These are phyloP conservation scores for Drosophila yooni DNA, from an alignment of 2,888 invertebrate genomes.

Conservation along the genomic window DNA sequence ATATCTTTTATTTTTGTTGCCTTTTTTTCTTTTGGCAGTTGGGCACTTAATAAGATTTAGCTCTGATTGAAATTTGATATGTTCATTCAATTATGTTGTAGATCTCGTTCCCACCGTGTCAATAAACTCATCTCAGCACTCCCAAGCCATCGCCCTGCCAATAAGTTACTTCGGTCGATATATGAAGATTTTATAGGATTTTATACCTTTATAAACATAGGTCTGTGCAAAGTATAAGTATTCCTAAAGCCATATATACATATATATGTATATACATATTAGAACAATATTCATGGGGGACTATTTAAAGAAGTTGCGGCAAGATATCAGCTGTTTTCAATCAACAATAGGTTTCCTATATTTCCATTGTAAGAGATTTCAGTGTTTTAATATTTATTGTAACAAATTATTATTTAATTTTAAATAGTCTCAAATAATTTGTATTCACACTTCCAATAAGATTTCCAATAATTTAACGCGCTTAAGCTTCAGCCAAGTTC, in stretches of 20 bases:
- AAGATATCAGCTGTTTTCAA: not conserved
- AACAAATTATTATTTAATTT: not conserved
- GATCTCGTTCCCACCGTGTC: slow-evolving; percentile 52
- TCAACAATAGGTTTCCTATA: not conserved
- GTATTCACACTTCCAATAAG: accelerated
- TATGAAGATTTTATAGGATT: slow-evolving; percentile 6
- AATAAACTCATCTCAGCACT: slow-evolving; percentile 57
- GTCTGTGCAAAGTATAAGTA: not conserved
- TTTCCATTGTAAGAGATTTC: not conserved
- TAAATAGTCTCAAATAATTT: not conserved
- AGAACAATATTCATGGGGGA: not conserved
- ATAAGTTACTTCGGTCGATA: slow-evolving; percentile 27
- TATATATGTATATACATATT: not conserved
- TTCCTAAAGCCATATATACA: not conserved
- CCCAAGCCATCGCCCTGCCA: slow-evolving; percentile 11
- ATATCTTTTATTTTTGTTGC: not conserved
- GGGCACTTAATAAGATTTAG: slow-evolving; percentile 72
- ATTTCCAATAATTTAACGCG: not conserved
- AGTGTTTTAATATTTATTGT: not conserved
- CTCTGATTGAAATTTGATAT: slow-evolving; percentile 76
- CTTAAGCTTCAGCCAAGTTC: slow-evolving; percentile 13
- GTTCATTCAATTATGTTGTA: slow-evolving; percentile 71
- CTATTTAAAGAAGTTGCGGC: not conserved
- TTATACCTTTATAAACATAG: slow-evolving; percentile 5
- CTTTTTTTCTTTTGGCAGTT: slow-evolving; percentile 19